Percentiles rank a stretch among this genome's conserved stretches.
Conservation (phyloP, 2,797 vertebrate genomes). For the Cuniculus paca region DNA sequence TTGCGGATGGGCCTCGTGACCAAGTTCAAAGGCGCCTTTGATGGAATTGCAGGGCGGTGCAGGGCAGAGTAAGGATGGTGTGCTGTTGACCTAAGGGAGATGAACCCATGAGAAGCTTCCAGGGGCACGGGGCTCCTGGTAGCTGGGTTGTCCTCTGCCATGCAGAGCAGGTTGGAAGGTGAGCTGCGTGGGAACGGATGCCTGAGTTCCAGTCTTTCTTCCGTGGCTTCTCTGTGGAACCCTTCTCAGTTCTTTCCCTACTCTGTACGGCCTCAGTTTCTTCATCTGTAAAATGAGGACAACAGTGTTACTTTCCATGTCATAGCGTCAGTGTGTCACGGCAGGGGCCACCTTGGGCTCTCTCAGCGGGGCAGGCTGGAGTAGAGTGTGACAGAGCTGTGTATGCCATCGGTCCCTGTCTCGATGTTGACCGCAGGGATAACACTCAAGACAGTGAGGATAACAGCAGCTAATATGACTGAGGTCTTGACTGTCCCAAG, state of each 20-base stretch:
- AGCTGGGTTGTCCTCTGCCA: accelerated
- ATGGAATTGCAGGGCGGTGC: not conserved
- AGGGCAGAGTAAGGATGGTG: not conserved
- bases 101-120: not conserved
- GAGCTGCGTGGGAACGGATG: not conserved
- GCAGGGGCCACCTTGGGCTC: not conserved
- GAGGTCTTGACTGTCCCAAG: not conserved
- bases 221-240: not conserved
- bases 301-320: not conserved
- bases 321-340: not conserved
- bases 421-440: accelerated
- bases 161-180: accelerated
- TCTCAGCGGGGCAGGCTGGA: not conserved
- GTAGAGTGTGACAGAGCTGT: not conserved
- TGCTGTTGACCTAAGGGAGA: not conserved
- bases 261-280: not conserved
- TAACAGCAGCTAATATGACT: not conserved
- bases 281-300: not conserved
- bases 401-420: accelerated
- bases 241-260: not conserved
- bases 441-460: not conserved
- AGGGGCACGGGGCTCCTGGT: not conserved
- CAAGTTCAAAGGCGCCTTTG: slow-evolving; percentile 56
- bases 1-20: slow-evolving; percentile 26
- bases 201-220: not conserved